Percentiles rank a stretch among this genome's conserved stretches.
These are phyloP conservation scores for Ceratosolen solmsi DNA, from an alignment of 1,140 invertebrate genomes.

Conservation along the genomic window DNA sequence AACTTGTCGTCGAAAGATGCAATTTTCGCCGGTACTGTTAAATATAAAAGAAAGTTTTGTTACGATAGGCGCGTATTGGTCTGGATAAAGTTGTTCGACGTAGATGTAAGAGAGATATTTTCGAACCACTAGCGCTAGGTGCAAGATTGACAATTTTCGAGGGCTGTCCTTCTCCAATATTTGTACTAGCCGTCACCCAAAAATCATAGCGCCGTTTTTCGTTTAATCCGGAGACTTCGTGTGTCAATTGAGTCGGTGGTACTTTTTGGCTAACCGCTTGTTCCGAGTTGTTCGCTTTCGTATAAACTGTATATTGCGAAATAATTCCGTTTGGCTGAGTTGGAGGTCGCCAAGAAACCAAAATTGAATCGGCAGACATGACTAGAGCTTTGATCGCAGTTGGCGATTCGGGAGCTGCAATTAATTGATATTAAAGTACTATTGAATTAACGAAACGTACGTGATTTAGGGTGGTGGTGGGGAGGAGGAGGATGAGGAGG, in stretches of 20 bases:
- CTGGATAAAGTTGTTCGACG: background rate
- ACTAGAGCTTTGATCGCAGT: conserved; percentile 93
- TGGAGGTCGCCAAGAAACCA: conserved; percentile 95
- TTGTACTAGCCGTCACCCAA: conserved; percentile 94
- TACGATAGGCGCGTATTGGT: background rate
- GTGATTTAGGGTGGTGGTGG: background rate
- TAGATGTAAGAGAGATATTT: background rate
- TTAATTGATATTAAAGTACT: background rate
- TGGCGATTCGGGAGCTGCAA: conserved; percentile 90
- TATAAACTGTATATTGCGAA: conserved; percentile 94
- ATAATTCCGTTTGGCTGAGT: conserved; percentile 93
- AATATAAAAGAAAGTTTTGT: background rate
- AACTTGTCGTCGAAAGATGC: conserved; percentile 93
- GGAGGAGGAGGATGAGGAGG: too few relatives aligned
- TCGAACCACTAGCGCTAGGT: conserved; percentile 84
- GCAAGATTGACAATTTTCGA: conserved; percentile 88
- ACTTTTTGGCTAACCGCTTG: conserved; percentile 83
- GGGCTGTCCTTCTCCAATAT: conserved; percentile 92
- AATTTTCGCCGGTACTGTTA: conserved; percentile 90
- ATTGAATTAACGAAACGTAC: background rate
- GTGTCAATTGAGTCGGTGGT: conserved; percentile 72
- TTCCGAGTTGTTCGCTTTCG: conserved; percentile 82
- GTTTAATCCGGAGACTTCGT: conserved; percentile 88
- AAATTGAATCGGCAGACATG: conserved; percentile 91
- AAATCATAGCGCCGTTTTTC: conserved; percentile 90